Evolutionary conservation across 2,888 invertebrate genomes (phyloP).

Genomic region (Trachelus iudaicus): DNA sequence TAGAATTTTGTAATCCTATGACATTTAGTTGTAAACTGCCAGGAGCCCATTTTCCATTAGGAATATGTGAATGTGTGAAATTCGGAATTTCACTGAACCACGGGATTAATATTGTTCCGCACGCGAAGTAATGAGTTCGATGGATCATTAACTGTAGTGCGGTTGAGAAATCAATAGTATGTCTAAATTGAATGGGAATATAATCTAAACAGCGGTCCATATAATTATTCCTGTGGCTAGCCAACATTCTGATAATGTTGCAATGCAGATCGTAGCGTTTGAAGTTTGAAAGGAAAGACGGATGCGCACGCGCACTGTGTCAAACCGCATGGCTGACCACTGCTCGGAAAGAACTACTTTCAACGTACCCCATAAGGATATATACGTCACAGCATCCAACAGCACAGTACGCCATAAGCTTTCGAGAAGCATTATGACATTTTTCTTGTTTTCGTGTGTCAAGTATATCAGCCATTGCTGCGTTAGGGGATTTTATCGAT

Average conservation of each 20-base stretch:
- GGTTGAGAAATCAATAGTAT: slow-evolving; percentile 32
- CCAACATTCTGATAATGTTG: slow-evolving; percentile 54
- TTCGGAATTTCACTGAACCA: neutral
- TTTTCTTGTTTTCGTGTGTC: neutral
- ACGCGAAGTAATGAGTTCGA: neutral
- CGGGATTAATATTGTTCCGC: neutral
- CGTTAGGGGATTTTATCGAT: neutral
- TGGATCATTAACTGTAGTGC: slow-evolving; percentile 18
- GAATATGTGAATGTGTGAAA: neutral
- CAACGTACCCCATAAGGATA: slow-evolving; percentile 10
- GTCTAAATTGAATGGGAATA: slow-evolving; percentile 56
- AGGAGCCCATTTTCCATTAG: neutral
- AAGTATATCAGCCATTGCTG: neutral
- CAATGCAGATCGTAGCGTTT: slow-evolving; percentile 43
- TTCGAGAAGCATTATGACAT: neutral
- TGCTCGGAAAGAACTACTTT: slow-evolving; percentile 45
- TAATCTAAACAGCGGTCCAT: slow-evolving; percentile 46
- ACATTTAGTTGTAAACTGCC: neutral
- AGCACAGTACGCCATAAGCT: neutral
- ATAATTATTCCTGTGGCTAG: slow-evolving; percentile 51
- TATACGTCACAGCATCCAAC: neutral
- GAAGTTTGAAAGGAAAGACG: slow-evolving; percentile 32
- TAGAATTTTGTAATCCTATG: neutral
- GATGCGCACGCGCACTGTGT: slow-evolving; percentile 30
- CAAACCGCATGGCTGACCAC: slow-evolving; percentile 41